Evolutionary conservation across 2,797 vertebrate species (phyloP).

Genomic region (Nannoperca obscura): DNA sequence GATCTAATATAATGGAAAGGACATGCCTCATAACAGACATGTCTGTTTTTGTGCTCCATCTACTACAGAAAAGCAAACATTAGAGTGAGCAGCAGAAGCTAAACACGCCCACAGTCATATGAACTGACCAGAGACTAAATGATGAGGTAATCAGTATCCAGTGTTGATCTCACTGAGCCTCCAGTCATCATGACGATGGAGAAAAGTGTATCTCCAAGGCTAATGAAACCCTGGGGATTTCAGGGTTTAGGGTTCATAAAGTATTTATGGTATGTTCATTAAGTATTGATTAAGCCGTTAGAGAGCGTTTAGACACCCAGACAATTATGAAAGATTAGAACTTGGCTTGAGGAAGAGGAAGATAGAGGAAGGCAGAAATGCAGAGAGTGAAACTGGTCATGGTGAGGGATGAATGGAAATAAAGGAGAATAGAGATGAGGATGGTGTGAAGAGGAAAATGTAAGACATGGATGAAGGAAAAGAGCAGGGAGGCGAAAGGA

Average conservation of each 20-base stretch:
- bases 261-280: conserved; percentile 84
- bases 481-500: conserved; percentile 22
- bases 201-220: conserved; percentile 72
- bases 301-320: conserved; percentile 77
- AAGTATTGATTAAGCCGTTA: conserved; percentile 84
- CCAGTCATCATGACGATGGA: conserved; percentile 60
- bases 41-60: not conserved
- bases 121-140: conserved; percentile 59
- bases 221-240: conserved; percentile 79
- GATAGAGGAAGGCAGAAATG: conserved; percentile 52
- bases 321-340: conserved; percentile 76
- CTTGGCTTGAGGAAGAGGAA: conserved; percentile 59
- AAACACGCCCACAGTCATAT: conserved; percentile 16
- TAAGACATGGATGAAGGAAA: conserved; percentile 19
- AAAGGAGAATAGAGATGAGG: conserved; percentile 40
- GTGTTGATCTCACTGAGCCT: conserved; percentile 60
- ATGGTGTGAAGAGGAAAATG: conserved; percentile 21
- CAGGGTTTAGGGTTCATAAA: conserved; percentile 82
- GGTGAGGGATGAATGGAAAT: conserved; percentile 42
- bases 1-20: not conserved
- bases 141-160: conserved; percentile 64
- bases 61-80: conserved; percentile 6
- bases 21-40: not conserved
- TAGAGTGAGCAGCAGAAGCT: conserved; percentile 2
- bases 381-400: conserved; percentile 21